Percentiles rank a stretch among this genome's conserved stretches.
phyloP scores from a whole-genome alignment of 2,113 vertebrate genomes.

The Urocolius indicus region DNA sequence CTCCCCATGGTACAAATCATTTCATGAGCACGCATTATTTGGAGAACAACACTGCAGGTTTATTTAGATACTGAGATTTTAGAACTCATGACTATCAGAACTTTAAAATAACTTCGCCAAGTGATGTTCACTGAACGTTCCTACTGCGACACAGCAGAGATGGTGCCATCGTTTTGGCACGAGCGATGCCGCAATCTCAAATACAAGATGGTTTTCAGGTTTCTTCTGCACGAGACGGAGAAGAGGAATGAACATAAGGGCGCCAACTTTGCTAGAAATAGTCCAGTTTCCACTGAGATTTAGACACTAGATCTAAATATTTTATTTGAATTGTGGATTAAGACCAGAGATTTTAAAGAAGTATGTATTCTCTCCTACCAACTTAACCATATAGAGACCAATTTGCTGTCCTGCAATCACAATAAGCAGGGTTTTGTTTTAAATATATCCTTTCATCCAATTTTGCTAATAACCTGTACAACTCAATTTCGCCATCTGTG shows the following conservation, averaged over 20 bases:
- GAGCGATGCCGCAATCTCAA: not conserved
- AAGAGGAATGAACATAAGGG: not conserved
- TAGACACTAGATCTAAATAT: not conserved
- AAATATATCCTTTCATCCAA: not conserved
- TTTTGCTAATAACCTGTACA: not conserved
- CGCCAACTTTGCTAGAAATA: not conserved
- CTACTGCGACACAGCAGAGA: not conserved
- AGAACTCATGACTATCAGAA: not conserved
- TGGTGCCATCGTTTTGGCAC: not conserved
- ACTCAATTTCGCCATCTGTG: not conserved
- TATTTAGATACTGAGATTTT: not conserved
- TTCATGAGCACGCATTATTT: not conserved
- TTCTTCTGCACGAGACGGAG: not conserved
- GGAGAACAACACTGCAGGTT: not conserved
- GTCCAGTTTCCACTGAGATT: not conserved
- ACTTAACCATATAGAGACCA: not conserved
- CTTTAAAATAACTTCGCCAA: not conserved
- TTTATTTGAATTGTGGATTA: not conserved
- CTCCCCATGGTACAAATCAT: not conserved
- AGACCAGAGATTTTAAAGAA: not conserved
- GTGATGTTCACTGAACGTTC: not conserved
- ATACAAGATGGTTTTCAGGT: not conserved
- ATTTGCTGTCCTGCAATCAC: not conserved
- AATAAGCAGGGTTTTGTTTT: not conserved
- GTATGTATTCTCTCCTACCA: accelerated